phyloP scores from a whole-genome alignment of 2,113 vertebrate species.

The Protomyctophum bolini region DNA sequence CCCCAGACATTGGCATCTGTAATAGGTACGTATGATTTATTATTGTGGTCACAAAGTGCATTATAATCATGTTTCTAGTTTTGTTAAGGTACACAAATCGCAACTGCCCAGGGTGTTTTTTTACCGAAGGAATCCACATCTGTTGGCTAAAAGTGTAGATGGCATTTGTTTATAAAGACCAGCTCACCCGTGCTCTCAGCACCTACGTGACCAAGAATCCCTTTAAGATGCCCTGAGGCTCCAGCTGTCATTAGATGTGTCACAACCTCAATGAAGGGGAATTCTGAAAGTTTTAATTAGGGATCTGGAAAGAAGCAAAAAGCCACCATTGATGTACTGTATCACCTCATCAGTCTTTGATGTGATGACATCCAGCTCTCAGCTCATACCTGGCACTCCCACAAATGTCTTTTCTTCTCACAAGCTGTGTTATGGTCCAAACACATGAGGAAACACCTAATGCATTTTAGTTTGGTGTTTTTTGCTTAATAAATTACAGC shows the following conservation, averaged over 20 bases:
- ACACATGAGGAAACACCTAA: constrained; percentile 57
- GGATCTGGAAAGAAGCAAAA: constrained; percentile 36
- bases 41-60: too few relatives aligned
- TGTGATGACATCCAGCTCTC: constrained; percentile 47
- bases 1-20: too few relatives aligned
- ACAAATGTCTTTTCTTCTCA: constrained; percentile 45
- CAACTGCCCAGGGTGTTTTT: not conserved
- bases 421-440: constrained; percentile 70
- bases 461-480: constrained; percentile 29
- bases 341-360: constrained; percentile 55
- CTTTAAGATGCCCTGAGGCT: constrained; percentile 26
- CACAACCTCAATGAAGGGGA: constrained; percentile 47
- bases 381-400: constrained; percentile 37
- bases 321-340: constrained; percentile 51
- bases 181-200: constrained; percentile 35
- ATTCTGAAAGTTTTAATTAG: constrained; percentile 62
- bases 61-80: too few relatives aligned
- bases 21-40: too few relatives aligned
- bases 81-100: not conserved
- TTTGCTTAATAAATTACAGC: constrained; percentile 24
- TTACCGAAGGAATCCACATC: not conserved
- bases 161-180: constrained; percentile 31
- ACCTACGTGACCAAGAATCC: constrained; percentile 12
- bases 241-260: constrained; percentile 54
- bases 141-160: not conserved